phyloP scores from a whole-genome alignment of 30 jellyfish, hydroid and myxozoan species.

The Mastigias papua region DNA sequence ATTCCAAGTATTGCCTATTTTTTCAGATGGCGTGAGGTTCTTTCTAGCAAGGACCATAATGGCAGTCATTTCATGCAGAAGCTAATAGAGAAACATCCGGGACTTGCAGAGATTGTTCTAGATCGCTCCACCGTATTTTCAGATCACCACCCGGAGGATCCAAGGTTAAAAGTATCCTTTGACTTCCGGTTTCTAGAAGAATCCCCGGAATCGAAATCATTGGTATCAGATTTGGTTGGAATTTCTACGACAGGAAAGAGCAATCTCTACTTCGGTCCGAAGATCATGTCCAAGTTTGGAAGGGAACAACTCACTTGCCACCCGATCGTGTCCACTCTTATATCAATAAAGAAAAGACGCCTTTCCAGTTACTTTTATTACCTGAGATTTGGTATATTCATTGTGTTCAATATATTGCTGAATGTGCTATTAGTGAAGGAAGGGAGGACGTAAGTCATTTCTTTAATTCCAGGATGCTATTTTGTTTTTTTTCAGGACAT shows the following conservation, averaged over 20 bases:
- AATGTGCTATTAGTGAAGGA: background rate
- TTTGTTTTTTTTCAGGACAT: no score
- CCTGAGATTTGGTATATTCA: background rate
- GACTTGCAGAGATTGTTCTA: conserved; percentile 9
- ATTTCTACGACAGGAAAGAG: background rate
- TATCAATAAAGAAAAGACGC: background rate
- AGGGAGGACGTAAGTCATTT: background rate
- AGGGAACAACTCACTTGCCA: conserved; percentile 14
- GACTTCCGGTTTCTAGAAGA: conserved; percentile 27
- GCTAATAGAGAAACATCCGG: conserved; percentile 9
- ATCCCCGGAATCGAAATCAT: background rate
- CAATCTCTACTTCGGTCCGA: conserved; percentile 8
- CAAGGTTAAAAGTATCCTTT: conserved; percentile 8
- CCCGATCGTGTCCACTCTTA: background rate
- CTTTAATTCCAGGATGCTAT: no score
- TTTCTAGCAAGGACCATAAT: conserved; percentile 6
- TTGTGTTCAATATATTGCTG: conserved; percentile 6
- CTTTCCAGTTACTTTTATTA: conserved; percentile 23
- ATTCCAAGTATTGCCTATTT: background rate
- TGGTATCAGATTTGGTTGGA: background rate
- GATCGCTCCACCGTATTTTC: conserved; percentile 33
- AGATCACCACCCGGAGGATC: conserved; percentile 46
- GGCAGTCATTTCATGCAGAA: conserved; percentile 25
- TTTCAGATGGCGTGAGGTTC: conserved; percentile 36
- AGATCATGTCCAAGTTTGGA: background rate